These are phyloP conservation scores for Pseudochirops corinnae DNA, from an alignment of 2,797 vertebrate species.

Conservation along the genomic window DNA sequence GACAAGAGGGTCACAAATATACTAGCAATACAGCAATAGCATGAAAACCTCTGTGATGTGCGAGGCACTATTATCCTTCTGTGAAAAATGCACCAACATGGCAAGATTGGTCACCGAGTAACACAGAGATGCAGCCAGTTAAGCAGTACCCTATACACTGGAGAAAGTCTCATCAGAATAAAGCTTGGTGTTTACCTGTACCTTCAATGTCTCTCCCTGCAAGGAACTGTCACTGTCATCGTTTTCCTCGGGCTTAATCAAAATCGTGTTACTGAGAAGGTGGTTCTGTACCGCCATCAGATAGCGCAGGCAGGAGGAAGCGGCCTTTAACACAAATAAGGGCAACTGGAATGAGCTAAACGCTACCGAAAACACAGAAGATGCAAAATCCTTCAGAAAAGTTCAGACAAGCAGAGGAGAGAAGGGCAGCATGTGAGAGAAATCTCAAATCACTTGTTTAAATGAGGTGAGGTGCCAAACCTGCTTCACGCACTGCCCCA, in stretches of 20 bases:
- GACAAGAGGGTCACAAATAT: constrained; percentile 59
- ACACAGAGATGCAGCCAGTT: constrained; percentile 55
- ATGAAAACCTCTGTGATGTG: constrained; percentile 60
- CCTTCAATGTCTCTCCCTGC: constrained; percentile 99
- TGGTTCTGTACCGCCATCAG: constrained; percentile 99
- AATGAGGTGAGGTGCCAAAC: constrained; percentile 19
- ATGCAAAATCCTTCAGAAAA: constrained; percentile 74
- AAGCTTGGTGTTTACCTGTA: constrained; percentile 99
- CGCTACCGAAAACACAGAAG: constrained; percentile 48
- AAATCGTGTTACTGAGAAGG: constrained; percentile 98
- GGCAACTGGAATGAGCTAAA: constrained; percentile 79
- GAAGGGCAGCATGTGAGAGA: constrained; percentile 66
- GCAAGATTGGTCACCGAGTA: constrained; percentile 64
- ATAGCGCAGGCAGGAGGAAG: constrained; percentile 97
- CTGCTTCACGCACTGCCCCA: constrained; percentile 11
- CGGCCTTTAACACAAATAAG: constrained; percentile 92
- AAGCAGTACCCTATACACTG: constrained; percentile 71
- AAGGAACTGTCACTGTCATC: constrained; percentile 99
- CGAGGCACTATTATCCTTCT: constrained; percentile 8
- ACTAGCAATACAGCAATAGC: constrained; percentile 40
- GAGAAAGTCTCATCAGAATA: constrained; percentile 89
- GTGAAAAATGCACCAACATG: constrained; percentile 28
- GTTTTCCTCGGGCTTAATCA: constrained; percentile 96
- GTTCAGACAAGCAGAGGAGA: constrained; percentile 60
- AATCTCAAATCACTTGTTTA: constrained; percentile 39